A percentile compares a stretch with the other conserved stretches of the same genome.
Evolutionary conservation across 2,888 invertebrate species (phyloP).

Genomic region (Caenorhabditis sp.): DNA sequence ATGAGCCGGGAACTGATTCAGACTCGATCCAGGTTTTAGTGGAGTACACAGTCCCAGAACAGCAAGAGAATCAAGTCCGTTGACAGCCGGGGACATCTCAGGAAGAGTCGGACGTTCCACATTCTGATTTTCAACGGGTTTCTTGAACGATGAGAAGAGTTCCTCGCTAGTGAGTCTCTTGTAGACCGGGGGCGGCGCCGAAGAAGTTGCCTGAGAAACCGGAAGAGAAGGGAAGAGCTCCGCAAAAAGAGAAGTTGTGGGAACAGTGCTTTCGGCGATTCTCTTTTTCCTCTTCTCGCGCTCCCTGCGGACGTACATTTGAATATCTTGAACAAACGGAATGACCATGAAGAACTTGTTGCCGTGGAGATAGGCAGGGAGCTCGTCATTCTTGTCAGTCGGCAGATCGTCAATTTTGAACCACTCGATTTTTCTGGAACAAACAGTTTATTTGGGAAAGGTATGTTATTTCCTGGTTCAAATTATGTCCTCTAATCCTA

Average conservation of each 20-base stretch:
- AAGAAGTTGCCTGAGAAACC: not conserved
- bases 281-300: conserved; percentile 32
- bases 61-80: conserved; percentile 46
- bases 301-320: conserved; percentile 59
- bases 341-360: conserved; percentile 78
- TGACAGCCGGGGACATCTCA: conserved; percentile 48
- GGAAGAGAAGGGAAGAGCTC: conserved; percentile 29
- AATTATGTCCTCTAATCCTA: no score
- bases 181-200: not conserved
- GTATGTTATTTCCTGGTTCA: no score
- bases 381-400: conserved; percentile 66
- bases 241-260: conserved; percentile 17
- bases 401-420: conserved; percentile 86
- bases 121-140: not conserved
- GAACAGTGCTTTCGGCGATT: not conserved
- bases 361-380: conserved; percentile 61
- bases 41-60: conserved; percentile 59
- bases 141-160: conserved; percentile 44
- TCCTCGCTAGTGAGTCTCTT: conserved; percentile 52
- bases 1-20: conserved; percentile 33
- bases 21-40: conserved; percentile 39
- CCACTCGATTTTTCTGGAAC: conserved; percentile 87
- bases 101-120: conserved; percentile 50
- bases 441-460: no score
- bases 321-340: conserved; percentile 78